These are phyloP conservation scores for Tromatobia lineatoria DNA, from an alignment of 2,888 invertebrate genomes.

Conservation along the genomic window DNA sequence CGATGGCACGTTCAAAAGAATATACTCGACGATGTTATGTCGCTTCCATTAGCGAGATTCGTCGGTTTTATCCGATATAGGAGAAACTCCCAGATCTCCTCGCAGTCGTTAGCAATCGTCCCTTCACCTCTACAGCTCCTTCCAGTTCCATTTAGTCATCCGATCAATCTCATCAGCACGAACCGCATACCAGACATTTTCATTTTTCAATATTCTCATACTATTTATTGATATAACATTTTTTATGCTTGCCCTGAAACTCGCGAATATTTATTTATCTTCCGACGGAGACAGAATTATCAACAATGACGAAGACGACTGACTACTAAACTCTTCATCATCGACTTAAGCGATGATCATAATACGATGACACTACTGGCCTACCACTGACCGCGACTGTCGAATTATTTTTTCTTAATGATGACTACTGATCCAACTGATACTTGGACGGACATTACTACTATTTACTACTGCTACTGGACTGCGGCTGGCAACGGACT, in stretches of 20 bases:
- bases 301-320: conserved; percentile 3
- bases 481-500: conserved; percentile 59
- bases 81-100: conserved; percentile 6
- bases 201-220: conserved; percentile 1
- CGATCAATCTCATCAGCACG: conserved; percentile 42
- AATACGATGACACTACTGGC: conserved; percentile 27
- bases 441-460: not conserved
- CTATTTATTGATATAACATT: not conserved
- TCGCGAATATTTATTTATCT: conserved; percentile 20
- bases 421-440: conserved; percentile 21
- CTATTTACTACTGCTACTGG: conserved; percentile 15
- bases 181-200: conserved; percentile 39
- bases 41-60: not conserved
- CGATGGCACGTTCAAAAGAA: not conserved
- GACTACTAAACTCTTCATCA: not conserved
- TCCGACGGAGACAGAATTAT: conserved; percentile 19
- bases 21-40: not conserved
- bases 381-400: conserved; percentile 37
- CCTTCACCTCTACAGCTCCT: not conserved
- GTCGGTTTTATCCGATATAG: not conserved
- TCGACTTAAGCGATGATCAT: not conserved
- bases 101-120: conserved; percentile 29
- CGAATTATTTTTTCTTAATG: conserved; percentile 28
- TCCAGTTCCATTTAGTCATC: conserved; percentile 32
- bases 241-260: not conserved